These are phyloP conservation scores for Sarotherodon lohbergeri DNA, from an alignment of 2,113 vertebrate species.

Conservation along the genomic window DNA sequence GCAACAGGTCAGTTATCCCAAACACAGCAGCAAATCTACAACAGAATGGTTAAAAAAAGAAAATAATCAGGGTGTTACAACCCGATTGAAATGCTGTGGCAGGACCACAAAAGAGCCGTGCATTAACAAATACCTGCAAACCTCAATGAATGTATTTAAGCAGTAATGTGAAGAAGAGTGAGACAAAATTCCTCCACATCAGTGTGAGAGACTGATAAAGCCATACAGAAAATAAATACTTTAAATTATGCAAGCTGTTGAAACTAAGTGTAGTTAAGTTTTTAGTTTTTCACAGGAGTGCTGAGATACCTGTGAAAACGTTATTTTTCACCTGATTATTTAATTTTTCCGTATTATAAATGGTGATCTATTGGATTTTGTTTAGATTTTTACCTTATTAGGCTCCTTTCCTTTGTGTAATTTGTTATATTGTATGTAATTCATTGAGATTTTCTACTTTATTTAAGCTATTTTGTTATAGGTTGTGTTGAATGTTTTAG, in stretches of 20 bases:
- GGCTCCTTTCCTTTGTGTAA: background rate
- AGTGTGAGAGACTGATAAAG: background rate
- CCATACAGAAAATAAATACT: background rate
- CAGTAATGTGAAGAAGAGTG: background rate
- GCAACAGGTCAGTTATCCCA: background rate
- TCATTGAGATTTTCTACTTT: background rate
- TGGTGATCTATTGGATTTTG: background rate
- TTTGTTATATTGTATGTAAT: background rate
- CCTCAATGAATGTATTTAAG: background rate
- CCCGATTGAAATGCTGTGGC: background rate
- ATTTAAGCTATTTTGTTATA: background rate
- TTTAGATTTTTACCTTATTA: fast-evolving
- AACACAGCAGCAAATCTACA: background rate
- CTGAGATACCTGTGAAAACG: background rate
- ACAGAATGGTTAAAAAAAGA: background rate
- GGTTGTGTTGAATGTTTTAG: background rate
- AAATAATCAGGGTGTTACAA: background rate
- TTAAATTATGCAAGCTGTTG: background rate
- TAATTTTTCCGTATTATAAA: background rate
- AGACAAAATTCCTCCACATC: background rate
- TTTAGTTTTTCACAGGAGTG: background rate
- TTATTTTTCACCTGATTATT: background rate
- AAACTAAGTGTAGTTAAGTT: background rate
- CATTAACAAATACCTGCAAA: background rate
- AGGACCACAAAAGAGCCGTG: background rate